Base-by-base conservation (phyloP, 2,113 vertebrate genomes). In the Psilopsiagon aurifrons region DNA sequence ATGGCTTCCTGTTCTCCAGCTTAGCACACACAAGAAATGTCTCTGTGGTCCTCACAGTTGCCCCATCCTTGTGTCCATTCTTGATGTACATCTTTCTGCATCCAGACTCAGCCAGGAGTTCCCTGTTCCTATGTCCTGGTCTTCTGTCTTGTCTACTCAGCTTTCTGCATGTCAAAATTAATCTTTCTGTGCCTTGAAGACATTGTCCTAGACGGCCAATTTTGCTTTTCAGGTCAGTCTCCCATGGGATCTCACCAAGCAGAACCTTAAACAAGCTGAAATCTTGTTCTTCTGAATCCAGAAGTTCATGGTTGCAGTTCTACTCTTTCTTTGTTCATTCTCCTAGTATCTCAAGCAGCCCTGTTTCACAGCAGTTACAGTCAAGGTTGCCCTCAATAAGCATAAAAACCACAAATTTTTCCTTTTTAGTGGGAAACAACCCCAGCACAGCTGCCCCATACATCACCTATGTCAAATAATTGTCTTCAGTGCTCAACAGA, bases 61-160 rank as follows among this genome's bases (percentile, higher is more conserved):
- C 1, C 4, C 27, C 0, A 2, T 22, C 18, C 18, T 77, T 69
- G 19, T 12, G 19, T 88, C 19, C 13, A 37, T 4, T 2, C 6
- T 47, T 20, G 9, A 9, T n/a, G 10, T 1, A 7, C 4, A 24
- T 74, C 18, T 46, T 75, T 78, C 35, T 46, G 5, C 33, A 37
- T 33, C 4, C 2, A 2, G 75, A 12, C 12, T 79, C 55, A 49
- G 20, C 54, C 20, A 54, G 64, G 27, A 64, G 9, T 23, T 70
- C 7, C 8, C 17, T 59, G 24, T 59, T 90, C 10, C 8, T n/a
- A 31, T 3, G 2, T 37, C 7, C 5, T 2, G 3, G 39, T 12
- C 14, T 84, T 73, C 27, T 81, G 14, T 13, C 23, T 81, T 8
- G 3, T 10, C 27, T 59, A 43, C 11, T 60, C 39, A 25, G 16